Base-by-base conservation (phyloP, 92 coral and sea anemone genomes). In the Phymanthus crucifer region DNA sequence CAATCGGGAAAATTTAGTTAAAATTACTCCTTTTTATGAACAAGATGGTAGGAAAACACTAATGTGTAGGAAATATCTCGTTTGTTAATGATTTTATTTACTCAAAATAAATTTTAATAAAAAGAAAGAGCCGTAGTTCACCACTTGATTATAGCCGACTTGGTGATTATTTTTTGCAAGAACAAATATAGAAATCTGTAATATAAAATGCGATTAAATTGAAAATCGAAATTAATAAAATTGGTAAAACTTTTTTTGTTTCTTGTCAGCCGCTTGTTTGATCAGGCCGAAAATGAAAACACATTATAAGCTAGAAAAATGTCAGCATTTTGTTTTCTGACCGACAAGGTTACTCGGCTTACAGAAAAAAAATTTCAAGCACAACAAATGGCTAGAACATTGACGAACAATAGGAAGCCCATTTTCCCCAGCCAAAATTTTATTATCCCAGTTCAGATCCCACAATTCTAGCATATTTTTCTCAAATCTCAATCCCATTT, bases 361-460 rank as follows among this genome's bases (percentile, higher is more conserved):
- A 65, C 26, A 32, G 14, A 61, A 26, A 17, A 65, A 65, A 65
- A 65, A 21, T 65, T 17, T 65, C 8, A 21, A 26, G 68, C 68
- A 61, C 68, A 61, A 61, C 14, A 61, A 61, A 61, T 61, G 68
- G n/a, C 68, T 14, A 61, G n/a, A n/a, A n/a, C n/a, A n/a, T n/a
- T n/a, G n/a, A n/a, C n/a, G n/a, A n/a, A n/a, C n/a, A n/a, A n/a
- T n/a, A n/a, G n/a, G n/a, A n/a, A n/a, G n/a, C n/a, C n/a, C n/a
- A n/a, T n/a, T n/a, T n/a, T n/a, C n/a, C n/a, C n/a, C n/a, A n/a
- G n/a, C n/a, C n/a, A n/a, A n/a, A n/a, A n/a, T n/a, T n/a, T n/a
- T n/a, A n/a, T n/a, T n/a, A n/a, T n/a, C n/a, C n/a, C n/a, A n/a
- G n/a, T n/a, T n/a, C n/a, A n/a, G n/a, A n/a, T n/a, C n/a, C n/a